Evolutionary conservation across 1,140 invertebrate species (phyloP), one percentile per base, ranked within the genome.

Genomic region (Philopotamus ludificatus): DNA sequence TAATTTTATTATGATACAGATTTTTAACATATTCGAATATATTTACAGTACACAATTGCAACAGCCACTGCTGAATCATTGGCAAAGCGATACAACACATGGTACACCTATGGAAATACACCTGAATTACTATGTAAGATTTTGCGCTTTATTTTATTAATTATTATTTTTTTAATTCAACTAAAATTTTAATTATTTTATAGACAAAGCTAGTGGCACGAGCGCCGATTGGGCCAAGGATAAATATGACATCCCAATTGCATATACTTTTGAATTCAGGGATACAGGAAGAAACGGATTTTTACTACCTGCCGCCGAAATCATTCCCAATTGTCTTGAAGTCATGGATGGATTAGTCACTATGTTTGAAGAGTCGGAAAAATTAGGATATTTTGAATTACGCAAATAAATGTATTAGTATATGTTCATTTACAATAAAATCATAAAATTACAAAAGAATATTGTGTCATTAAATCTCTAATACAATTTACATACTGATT

Each of bases 281-380:
- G 91, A 93, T 72, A 83, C 76, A n/a, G 91, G 91, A 20, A 65
- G 75, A 54, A 83, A 86, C 66, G 91, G 91, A 0, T 95, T 94
- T 73, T 12, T 91, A 0, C 77, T 95, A 15, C 91, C 92, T 0
- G 79, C 87, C 2, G 75, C 82, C 42, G 84, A 91, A 73, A 94
- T 95, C 59, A 77, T 86, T 26, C 87, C 88, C 0, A 90, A 89
- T 26, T 86, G 82, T 23, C 75, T 84, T 64, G 91, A 94, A 79
- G 86, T 88, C 2, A 73, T 87, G 45, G 87, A 85, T 64, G 86
- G 84, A 8, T 71, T 88, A 3, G 55, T 88, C 0, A 83, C 83
- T 9, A 76, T 89, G 51, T 81, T 89, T 45, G 70, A 82, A 23
- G 83, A 85, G 68, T 83, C 81, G 0, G 75, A 75, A 22, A 72